Evolutionary conservation across 2,888 invertebrate genomes (phyloP).

Genomic region (Orthosia gracilis): DNA sequence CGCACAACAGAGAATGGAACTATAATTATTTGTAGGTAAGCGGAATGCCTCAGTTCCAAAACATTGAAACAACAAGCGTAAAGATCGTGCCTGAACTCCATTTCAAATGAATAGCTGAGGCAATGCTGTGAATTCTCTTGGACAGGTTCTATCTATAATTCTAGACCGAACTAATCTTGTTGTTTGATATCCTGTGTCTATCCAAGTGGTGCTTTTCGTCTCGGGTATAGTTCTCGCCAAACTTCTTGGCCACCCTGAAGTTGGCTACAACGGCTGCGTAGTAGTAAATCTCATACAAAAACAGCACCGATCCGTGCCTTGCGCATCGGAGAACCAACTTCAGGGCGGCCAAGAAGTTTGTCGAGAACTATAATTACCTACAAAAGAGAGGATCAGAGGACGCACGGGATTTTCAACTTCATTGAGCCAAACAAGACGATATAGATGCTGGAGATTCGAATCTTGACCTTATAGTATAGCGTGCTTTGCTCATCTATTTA

Average conservation of each 20-base stretch:
- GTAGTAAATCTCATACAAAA: too few relatives aligned
- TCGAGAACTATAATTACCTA: too few relatives aligned
- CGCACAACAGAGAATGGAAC: neutral
- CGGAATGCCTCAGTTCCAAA: neutral
- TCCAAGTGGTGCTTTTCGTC: too few relatives aligned
- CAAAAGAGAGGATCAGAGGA: neutral
- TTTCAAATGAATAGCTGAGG: neutral
- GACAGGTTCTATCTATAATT: too few relatives aligned
- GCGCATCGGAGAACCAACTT: too few relatives aligned
- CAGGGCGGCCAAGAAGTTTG: too few relatives aligned
- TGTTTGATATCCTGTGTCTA: too few relatives aligned
- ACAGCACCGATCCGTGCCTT: too few relatives aligned
- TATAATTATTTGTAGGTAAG: neutral
- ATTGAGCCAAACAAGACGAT: neutral
- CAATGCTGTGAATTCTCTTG: neutral
- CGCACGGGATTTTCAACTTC: neutral
- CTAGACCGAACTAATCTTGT: too few relatives aligned
- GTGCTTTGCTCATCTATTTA: neutral
- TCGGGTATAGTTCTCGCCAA: too few relatives aligned
- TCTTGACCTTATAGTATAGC: neutral
- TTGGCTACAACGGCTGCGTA: too few relatives aligned
- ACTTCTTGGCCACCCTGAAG: too few relatives aligned
- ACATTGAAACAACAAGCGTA: neutral
- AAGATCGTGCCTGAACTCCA: neutral
- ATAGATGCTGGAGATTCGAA: neutral